Percentiles rank a stretch among this genome's conserved stretches.
These are phyloP conservation scores for Orthochromis malagaraziensis DNA, from an alignment of 2,113 vertebrate genomes.

Conservation along the genomic window DNA sequence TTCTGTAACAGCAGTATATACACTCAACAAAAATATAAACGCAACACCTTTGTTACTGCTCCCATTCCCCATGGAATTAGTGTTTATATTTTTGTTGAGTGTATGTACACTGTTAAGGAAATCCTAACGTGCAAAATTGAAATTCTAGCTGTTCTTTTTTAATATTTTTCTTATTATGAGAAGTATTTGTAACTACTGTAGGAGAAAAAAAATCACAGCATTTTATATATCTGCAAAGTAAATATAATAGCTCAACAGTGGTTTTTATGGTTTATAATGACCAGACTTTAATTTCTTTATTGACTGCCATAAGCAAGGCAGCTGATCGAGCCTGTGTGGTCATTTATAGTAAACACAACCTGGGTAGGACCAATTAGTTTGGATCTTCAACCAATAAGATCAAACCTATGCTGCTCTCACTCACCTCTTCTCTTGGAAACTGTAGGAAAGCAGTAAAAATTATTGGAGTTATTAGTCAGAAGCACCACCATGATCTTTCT, in stretches of 20 bases:
- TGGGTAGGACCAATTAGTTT: neutral
- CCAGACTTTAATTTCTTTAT: neutral
- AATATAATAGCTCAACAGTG: neutral
- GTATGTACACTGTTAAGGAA: neutral
- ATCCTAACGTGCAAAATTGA: neutral
- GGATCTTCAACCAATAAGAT: neutral
- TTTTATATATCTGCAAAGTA: neutral
- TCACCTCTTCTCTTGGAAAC: slow-evolving; percentile 59
- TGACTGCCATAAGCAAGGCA: neutral
- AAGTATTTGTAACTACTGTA: neutral
- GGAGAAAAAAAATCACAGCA: neutral
- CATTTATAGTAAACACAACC: neutral
- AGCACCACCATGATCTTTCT: slow-evolving; percentile 44
- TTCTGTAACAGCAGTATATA: slow-evolving; percentile 4
- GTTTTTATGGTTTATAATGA: neutral
- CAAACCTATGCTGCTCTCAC: neutral
- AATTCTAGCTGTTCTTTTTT: neutral
- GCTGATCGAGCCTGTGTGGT: neutral
- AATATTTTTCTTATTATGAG: neutral
- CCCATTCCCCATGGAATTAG: too few relatives aligned
- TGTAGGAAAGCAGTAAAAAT: slow-evolving; percentile 41
- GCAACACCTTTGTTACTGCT: too few relatives aligned
- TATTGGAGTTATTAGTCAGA: slow-evolving; percentile 18
- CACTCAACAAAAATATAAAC: too few relatives aligned
- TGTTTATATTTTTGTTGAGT: too few relatives aligned